Evolutionary conservation across 2,113 vertebrate genomes (phyloP), one percentile per base, ranked within the genome.

Genomic region (Noturus placidus): DNA sequence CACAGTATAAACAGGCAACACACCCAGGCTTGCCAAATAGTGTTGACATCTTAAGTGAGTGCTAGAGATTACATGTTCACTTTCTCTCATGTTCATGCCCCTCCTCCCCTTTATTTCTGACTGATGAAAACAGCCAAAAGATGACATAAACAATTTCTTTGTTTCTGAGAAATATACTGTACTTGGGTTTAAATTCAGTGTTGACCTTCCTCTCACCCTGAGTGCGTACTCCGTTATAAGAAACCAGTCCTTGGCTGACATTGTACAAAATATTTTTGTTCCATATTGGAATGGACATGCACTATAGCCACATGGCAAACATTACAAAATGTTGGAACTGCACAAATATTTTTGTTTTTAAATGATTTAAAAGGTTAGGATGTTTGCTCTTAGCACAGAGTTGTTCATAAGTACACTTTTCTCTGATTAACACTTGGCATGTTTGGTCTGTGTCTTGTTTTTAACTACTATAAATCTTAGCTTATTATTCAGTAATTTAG

Each of bases 131-230:
- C 61, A 72, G 61, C 86, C 79, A 88, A 69, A 50, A 57, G 42
- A 86, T 88, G 19, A 83, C 57, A 80, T 50, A 19, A 38, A 5
- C 80, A 85, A 84, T 72, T 79, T 67, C 42, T 79, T 30, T 78
- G 54, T 79, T 81, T 88, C 74, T 76, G 56, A 20, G 20, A 65
- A 77, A 83, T 63, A 61, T 54, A 83, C 78, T 74, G 69, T 83
- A 42, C 59, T 69, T 74, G 38, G 19, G 74, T 79, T 63, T 81
- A 63, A 56, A 54, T 86, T 67, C 70, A 50, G 67, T 54, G 35
- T 10, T 83, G 50, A 57, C 72, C 46, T 63, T 67, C 22, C 25
- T 78, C 8, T 78, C 22, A 87, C 81, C 69, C 70, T 56, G 42
- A 80, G 5, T 30, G 38, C 30, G 25, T 42, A 72, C 65, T 72